Percentiles rank a stretch among this genome's conserved stretches.
phyloP scores from a whole-genome alignment of 2,797 vertebrate genomes.

The Cottoperca gobio region DNA sequence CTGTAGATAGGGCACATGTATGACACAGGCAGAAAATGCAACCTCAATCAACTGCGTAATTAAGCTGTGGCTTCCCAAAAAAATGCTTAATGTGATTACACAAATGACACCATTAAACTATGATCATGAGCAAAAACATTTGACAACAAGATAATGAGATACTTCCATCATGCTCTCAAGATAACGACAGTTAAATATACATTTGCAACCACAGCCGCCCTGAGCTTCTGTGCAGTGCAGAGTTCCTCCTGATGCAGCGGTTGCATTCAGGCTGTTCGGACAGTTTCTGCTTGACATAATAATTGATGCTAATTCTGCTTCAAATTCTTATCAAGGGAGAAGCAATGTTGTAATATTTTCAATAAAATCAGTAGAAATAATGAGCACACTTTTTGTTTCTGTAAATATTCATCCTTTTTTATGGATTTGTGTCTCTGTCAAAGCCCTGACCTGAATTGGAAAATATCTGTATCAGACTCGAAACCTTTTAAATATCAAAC shows the following conservation, averaged over 20 bases:
- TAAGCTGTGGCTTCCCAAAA: conserved; percentile 19
- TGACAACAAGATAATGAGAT: conserved; percentile 21
- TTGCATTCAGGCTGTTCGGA: conserved; percentile 4
- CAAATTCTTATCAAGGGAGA: background rate
- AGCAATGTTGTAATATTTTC: background rate
- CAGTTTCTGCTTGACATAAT: background rate
- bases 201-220: conserved; percentile 16
- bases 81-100: conserved; percentile 9
- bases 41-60: conserved; percentile 24
- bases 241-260: conserved; percentile 1
- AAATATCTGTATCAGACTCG: background rate
- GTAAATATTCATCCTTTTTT: conserved; percentile 1
- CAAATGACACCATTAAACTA: conserved; percentile 35
- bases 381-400: background rate
- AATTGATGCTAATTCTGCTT: conserved; percentile 27
- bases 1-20: background rate
- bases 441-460: background rate
- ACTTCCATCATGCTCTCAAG: conserved; percentile 24
- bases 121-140: conserved; percentile 27
- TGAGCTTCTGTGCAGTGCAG: background rate
- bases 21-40: conserved; percentile 4
- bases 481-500: background rate
- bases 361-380: conserved; percentile 6
- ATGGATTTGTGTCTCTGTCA: conserved; percentile 1
- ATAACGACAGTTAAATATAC: conserved; percentile 22